phyloP scores from a whole-genome alignment of 2,888 invertebrate genomes.

The Scaptomyza tumidula region DNA sequence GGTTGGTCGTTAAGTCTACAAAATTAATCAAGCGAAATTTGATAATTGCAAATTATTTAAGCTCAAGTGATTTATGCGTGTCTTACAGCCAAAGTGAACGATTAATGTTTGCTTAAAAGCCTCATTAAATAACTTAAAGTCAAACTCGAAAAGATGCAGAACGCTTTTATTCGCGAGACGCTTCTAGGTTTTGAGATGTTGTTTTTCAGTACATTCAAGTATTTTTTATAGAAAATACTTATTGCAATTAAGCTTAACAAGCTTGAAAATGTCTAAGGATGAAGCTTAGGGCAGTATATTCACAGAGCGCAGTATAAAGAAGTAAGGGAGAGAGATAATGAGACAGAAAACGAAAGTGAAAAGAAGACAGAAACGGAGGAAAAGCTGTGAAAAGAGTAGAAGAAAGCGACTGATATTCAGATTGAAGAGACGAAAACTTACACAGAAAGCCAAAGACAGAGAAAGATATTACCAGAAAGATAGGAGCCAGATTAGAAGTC shows the following conservation, averaged over 20 bases:
- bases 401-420: too few species aligned
- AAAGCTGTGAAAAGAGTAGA: too few species aligned
- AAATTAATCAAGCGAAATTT: conserved; percentile 69
- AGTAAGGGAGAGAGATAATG: neutral
- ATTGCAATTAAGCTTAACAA: neutral
- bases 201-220: neutral
- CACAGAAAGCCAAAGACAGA: too few species aligned
- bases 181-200: too few species aligned
- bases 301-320: neutral
- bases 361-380: too few species aligned
- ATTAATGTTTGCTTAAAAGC: neutral
- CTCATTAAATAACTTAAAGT: neutral
- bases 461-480: too few species aligned
- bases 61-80: conserved; percentile 42
- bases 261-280: neutral
- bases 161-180: neutral
- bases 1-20: conserved; percentile 13
- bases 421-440: too few species aligned
- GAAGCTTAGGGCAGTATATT: neutral
- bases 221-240: neutral
- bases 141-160: neutral
- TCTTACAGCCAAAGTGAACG: neutral
- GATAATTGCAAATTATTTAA: conserved; percentile 60
- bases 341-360: too few species aligned
- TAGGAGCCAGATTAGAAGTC: too few species aligned